Conservation (phyloP, 2,888 invertebrate genomes). For the Chrysolina oricalcia region DNA sequence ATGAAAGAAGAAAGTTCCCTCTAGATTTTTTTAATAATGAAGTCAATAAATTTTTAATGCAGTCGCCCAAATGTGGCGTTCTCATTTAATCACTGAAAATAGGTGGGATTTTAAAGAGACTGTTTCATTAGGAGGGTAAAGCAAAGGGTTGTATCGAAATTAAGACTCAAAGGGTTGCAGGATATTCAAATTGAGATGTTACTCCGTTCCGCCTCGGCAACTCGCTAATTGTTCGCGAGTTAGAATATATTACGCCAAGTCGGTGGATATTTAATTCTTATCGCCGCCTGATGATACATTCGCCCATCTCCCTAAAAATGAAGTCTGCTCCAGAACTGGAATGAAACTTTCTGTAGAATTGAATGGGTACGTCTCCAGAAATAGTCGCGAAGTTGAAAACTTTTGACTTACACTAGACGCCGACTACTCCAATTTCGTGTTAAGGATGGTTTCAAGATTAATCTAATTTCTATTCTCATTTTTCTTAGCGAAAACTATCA, state of each 20-base stretch:
- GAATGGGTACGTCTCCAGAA: too few species aligned
- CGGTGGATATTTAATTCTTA: conserved; percentile 4
- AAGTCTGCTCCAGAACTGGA: not conserved
- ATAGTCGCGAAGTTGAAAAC: too few species aligned
- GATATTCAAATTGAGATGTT: conserved; percentile 72
- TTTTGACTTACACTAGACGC: too few species aligned
- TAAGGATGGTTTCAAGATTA: too few species aligned
- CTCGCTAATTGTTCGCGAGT: conserved; percentile 68
- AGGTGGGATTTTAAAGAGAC: conserved; percentile 58
- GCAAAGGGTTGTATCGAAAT: conserved; percentile 54
- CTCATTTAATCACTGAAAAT: conserved; percentile 67
- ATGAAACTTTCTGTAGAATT: not conserved
- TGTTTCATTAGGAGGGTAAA: conserved; percentile 48
- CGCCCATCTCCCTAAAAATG: not conserved
- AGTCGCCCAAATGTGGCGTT: conserved; percentile 66
- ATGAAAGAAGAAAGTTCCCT: not conserved
- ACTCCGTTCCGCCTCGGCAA: conserved; percentile 71
- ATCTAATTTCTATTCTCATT: too few species aligned
- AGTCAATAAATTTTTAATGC: conserved; percentile 58
- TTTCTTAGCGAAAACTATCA: too few species aligned
- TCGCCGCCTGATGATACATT: not conserved
- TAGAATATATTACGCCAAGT: conserved; percentile 26
- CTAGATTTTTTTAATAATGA: conserved; percentile 41
- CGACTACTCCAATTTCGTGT: too few species aligned
- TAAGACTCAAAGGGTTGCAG: conserved; percentile 58